phyloP scores from a whole-genome alignment of 2,113 vertebrate species.

The Megaleporinus macrocephalus region DNA sequence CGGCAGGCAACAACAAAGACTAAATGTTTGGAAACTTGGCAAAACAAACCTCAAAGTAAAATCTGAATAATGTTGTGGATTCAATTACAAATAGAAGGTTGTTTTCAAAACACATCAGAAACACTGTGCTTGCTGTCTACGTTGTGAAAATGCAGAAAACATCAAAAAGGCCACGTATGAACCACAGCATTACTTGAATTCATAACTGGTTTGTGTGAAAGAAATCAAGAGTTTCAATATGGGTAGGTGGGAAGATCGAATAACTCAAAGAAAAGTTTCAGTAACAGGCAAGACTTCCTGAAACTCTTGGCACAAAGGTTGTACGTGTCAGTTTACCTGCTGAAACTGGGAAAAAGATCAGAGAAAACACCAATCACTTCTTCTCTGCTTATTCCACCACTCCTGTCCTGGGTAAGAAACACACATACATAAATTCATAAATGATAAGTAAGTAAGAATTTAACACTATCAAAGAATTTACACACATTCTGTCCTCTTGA shows the following conservation, averaged over 20 bases:
- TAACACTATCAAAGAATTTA: background rate
- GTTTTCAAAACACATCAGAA: background rate
- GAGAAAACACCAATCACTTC: constrained; percentile 65
- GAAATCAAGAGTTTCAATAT: constrained; percentile 24
- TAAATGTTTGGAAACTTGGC: background rate
- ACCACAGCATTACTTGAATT: constrained; percentile 20
- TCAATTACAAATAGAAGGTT: background rate
- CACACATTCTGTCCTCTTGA: too few species aligned
- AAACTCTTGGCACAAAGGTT: background rate
- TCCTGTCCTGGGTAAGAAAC: constrained; percentile 67
- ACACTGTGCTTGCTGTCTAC: background rate
- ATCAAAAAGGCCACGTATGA: constrained; percentile 18
- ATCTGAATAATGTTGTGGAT: background rate
- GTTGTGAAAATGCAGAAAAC: background rate
- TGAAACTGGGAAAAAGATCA: constrained; percentile 71
- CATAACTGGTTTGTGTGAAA: constrained; percentile 13
- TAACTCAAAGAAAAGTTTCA: constrained; percentile 29
- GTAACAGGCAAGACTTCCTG: background rate
- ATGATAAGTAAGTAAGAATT: background rate
- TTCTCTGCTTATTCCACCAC: constrained; percentile 63
- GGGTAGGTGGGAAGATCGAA: constrained; percentile 5
- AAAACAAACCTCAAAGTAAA: background rate
- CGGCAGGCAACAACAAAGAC: too few species aligned
- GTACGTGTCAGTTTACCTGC: constrained; percentile 60
- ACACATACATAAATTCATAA: background rate